Percentiles rank a stretch among this genome's conserved stretches.
These are phyloP conservation scores for Ptyas mucosa DNA, from an alignment of 2,113 vertebrate species.

Conservation along the genomic window DNA sequence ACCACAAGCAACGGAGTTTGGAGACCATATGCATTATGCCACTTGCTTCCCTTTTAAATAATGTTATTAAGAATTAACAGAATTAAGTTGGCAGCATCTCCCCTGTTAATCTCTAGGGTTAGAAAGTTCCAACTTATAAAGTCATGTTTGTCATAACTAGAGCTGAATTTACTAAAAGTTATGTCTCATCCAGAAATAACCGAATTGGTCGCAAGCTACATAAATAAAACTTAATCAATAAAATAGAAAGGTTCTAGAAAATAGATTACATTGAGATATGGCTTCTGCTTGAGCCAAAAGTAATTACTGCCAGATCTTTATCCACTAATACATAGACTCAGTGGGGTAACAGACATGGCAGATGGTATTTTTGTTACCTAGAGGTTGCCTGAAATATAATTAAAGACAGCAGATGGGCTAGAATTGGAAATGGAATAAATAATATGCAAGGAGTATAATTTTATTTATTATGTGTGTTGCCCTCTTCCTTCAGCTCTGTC, in stretches of 20 bases:
- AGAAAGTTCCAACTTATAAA: not conserved
- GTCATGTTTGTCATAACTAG: not conserved
- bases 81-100: not conserved
- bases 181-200: not conserved
- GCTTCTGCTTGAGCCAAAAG: not conserved
- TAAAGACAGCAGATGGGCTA: not conserved
- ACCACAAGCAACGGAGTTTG: not conserved
- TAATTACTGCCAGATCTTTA: not conserved
- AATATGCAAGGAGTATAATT: not conserved
- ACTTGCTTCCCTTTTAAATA: not conserved
- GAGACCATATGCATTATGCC: not conserved
- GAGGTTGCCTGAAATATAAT: conserved; percentile 13
- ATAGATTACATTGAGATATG: not conserved
- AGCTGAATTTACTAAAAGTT: not conserved
- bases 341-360: not conserved
- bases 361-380: not conserved
- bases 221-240: not conserved
- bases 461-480: not conserved
- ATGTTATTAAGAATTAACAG: not conserved
- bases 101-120: not conserved
- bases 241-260: not conserved
- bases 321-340: not conserved
- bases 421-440: not conserved
- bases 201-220: not conserved
- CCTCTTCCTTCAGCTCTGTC: not conserved